A percentile compares a stretch with the other conserved stretches of the same genome.
These are phyloP conservation scores for Eilema griseolum DNA, from an alignment of 2,888 invertebrate genomes.

Conservation along the genomic window DNA sequence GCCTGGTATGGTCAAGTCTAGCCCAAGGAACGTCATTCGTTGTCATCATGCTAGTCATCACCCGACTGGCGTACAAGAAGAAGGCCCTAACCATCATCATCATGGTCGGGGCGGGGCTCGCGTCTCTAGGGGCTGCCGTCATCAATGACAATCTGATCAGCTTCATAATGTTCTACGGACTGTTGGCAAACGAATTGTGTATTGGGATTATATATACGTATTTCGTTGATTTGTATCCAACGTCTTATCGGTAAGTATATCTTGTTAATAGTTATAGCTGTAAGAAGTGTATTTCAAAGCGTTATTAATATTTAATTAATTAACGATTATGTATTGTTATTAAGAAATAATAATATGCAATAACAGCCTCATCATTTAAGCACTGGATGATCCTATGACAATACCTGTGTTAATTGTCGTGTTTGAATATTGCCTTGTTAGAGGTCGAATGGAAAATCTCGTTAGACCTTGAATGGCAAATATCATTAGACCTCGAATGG, in stretches of 20 bases:
- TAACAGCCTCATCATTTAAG: too few species aligned
- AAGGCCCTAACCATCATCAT: constrained; percentile 53
- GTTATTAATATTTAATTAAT: too few species aligned
- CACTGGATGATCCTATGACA: too few species aligned
- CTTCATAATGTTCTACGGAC: constrained; percentile 60
- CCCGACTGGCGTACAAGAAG: constrained; percentile 56
- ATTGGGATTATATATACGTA: constrained; percentile 63
- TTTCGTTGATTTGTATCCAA: constrained; percentile 67
- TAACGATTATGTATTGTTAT: too few species aligned
- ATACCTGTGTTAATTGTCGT: too few species aligned
- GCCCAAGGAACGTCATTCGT: constrained; percentile 55
- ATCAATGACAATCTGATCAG: constrained; percentile 54
- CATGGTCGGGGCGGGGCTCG: constrained; percentile 44
- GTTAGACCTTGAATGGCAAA: too few species aligned
- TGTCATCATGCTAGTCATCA: constrained; percentile 52
- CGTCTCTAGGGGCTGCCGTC: constrained; percentile 50
- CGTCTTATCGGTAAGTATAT: constrained; percentile 61
- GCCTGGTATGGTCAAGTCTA: constrained; percentile 45
- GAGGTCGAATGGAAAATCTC: too few species aligned
- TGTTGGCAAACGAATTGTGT: constrained; percentile 53
- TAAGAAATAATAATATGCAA: too few species aligned
- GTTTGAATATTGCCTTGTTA: too few species aligned
- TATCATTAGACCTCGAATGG: too few species aligned
- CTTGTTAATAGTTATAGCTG: background rate
- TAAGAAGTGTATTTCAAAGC: too few species aligned